Evolutionary conservation across 2,797 vertebrate genomes (phyloP).

Genomic region (Helicolenus hilgendorfi): DNA sequence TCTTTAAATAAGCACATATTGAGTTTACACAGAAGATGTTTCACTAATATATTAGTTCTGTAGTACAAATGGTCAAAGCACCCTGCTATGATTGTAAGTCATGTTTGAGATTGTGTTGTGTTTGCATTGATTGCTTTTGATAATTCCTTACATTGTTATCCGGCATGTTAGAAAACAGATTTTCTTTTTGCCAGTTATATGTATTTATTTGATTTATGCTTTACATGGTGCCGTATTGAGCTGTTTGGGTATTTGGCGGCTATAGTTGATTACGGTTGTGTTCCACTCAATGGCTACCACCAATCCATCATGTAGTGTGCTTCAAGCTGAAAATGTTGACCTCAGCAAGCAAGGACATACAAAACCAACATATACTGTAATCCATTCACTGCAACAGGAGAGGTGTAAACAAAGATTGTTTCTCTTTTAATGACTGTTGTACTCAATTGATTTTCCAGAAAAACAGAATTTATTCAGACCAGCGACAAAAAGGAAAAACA

Average conservation of each 20-base stretch:
- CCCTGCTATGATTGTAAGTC: background rate
- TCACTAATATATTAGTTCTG: background rate
- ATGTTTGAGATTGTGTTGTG: background rate
- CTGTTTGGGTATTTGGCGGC: background rate
- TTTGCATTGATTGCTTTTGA: background rate
- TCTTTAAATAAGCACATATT: background rate
- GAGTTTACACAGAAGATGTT: background rate
- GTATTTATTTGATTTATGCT: background rate
- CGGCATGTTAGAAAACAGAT: background rate
- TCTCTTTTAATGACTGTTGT: background rate
- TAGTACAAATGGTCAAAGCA: background rate
- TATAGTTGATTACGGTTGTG: conserved; percentile 34
- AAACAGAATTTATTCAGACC: background rate
- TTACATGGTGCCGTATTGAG: background rate
- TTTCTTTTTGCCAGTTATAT: background rate
- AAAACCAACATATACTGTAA: background rate
- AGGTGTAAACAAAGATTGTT: background rate
- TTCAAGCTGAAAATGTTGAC: conserved; percentile 43
- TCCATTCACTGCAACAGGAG: background rate
- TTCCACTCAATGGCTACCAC: conserved; percentile 31
- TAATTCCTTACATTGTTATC: background rate
- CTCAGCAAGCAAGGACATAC: conserved; percentile 22
- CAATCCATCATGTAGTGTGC: conserved; percentile 34
- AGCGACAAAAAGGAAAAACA: background rate
- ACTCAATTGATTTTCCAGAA: background rate